Evolutionary conservation across 2,888 invertebrate species (phyloP).

Genomic region (Hypomecis atomaria): DNA sequence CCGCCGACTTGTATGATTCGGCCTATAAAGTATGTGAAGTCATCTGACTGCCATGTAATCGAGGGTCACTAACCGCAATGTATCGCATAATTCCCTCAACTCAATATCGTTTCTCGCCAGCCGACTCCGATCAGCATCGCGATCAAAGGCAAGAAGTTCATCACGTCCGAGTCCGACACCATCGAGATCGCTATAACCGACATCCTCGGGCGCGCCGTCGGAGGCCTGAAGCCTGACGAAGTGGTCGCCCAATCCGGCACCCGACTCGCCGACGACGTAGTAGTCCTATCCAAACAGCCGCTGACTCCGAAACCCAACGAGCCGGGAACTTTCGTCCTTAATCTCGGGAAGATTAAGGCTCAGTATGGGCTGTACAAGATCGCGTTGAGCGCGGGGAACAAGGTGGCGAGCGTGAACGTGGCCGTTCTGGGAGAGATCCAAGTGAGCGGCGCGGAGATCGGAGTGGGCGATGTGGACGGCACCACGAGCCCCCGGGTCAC

Average conservation of each 20-base stretch:
- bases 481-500: constrained; percentile 91
- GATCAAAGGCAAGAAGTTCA: constrained; percentile 90
- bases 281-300: constrained; percentile 89
- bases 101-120: constrained; percentile 56
- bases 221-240: constrained; percentile 85
- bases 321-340: constrained; percentile 89
- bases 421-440: constrained; percentile 91
- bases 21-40: too few species aligned
- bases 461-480: constrained; percentile 95
- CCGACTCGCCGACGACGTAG: constrained; percentile 89
- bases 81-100: too few species aligned
- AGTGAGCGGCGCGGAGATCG: constrained; percentile 92
- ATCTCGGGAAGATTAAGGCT: constrained; percentile 90
- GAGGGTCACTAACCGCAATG: neutral
- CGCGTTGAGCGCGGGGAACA: constrained; percentile 88
- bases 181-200: constrained; percentile 90
- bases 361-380: constrained; percentile 94
- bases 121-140: constrained; percentile 94
- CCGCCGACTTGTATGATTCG: too few species aligned
- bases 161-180: constrained; percentile 90
- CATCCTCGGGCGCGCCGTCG: constrained; percentile 89
- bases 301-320: constrained; percentile 79
- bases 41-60: too few species aligned
- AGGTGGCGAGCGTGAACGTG: constrained; percentile 85
- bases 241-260: constrained; percentile 92